Base-by-base conservation (phyloP, 1,140 invertebrate species). In the Cryptotermes secundus region DNA sequence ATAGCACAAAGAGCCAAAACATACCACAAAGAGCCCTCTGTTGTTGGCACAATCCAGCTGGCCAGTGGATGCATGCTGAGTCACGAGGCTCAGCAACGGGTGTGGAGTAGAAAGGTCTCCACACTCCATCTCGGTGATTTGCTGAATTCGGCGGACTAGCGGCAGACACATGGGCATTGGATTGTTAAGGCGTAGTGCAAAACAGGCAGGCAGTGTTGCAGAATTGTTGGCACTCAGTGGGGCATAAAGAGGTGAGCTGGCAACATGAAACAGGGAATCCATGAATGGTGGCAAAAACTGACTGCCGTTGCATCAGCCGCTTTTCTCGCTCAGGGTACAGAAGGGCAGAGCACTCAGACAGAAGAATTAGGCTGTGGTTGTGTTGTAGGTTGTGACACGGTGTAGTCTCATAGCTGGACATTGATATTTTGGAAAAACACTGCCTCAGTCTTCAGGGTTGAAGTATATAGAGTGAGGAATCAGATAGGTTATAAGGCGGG, bases 141-240 rank as follows among this genome's bases (percentile, higher is more conserved):
- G 93, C 88, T 94, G 92, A 87, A 96, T 95, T 87, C 92, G 91
- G 85, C 93, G 91, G n/a, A 97, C 90, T 35, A 97, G 89, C 79
- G 94, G 93, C 45, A 93, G 89, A 87, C 96, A 96, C 82, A 99
- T 93, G 12, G 97, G 96, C 90, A 98, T 94, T 3, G 97, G 95
- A 87, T 96, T 95, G 38, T 95, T 95, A 26, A 99, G 90, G 86
- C 95, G 95, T 34, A 99, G 90, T 1, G 97, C 95, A 91, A 98
- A 99, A 88, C 95, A 96, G 0, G 97, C 97, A 1, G 97, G 97
- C 87, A 99, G 90, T 87, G 95, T 93, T 59, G 95, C 94, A 86
- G 96, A 98, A 90, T 99, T 99, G 84, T 94, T 92, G 80, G 94
- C 92, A 79, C 92, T 96, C 38, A 98, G 90, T 24, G 93, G 91